Evolutionary conservation across 1,140 invertebrate genomes (phyloP).

Genomic region (Bombus pyrosoma): DNA sequence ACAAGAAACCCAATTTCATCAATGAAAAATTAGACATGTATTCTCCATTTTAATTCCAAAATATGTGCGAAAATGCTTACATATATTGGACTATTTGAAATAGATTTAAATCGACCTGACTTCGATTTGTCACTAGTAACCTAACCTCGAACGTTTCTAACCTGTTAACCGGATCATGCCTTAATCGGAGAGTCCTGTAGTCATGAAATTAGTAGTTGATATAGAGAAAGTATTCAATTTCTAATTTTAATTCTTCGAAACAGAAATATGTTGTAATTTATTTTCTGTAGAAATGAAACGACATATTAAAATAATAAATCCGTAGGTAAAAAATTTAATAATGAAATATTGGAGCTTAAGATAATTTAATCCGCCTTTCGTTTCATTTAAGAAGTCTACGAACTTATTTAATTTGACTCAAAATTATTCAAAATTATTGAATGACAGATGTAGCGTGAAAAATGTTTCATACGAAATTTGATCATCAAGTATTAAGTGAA

Average conservation of each 20-base stretch:
- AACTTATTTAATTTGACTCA: too few species aligned
- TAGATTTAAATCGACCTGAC: neutral
- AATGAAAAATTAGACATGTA: constrained; percentile 9
- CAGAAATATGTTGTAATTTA: neutral
- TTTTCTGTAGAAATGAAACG: neutral
- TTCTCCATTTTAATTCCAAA: neutral
- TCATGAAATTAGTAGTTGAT: too few species aligned
- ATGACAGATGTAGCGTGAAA: too few species aligned
- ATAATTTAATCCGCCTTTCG: too few species aligned
- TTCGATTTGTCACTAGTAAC: neutral
- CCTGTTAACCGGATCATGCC: neutral
- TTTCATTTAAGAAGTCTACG: too few species aligned
- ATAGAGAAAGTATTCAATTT: neutral
- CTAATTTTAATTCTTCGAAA: neutral
- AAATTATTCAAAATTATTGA: too few species aligned
- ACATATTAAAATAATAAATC: neutral
- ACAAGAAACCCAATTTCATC: constrained; percentile 28
- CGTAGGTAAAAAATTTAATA: too few species aligned
- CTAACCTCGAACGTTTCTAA: neutral
- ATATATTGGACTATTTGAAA: neutral
- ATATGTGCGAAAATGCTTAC: neutral
- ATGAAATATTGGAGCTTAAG: too few species aligned
- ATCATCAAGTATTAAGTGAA: too few species aligned
- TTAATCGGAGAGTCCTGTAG: neutral
- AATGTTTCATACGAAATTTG: too few species aligned